Base-by-base conservation (phyloP, 2,888 invertebrate species). In the Philopedon plagiatum region DNA sequence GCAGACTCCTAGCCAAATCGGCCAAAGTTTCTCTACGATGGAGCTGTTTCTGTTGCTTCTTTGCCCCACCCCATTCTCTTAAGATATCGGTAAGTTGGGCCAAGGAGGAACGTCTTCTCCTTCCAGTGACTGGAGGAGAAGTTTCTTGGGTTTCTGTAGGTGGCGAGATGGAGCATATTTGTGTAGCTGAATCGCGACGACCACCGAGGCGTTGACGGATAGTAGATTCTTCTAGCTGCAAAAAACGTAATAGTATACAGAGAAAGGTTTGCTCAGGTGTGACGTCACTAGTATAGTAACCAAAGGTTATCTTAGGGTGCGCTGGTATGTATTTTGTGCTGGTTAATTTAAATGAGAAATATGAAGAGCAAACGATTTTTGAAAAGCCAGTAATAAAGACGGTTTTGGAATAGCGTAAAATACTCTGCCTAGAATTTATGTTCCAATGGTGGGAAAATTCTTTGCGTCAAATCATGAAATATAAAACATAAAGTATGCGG, bases 21-120 rank as follows among this genome's bases (percentile, higher is more conserved):
- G 95, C 96, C 64, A 96, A 87, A 1, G 96, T 96, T 85, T 96
- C 96, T 56, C 96, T 89, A 1, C 96, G 90, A 78, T 93, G 93
- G 19, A 95, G 87, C n/a, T 92, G 92, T 4, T 92, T 91, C 78
- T 90, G 88, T 75, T 85, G 85, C 58, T 89, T 86, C 81, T 85
- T 88, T 71, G 90, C 89, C 3, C 91, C 91, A 75, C 95, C 92
- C 95, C 95, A 95, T 87, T 95, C 95, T 65, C 94, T 89, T 54
- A 96, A 85, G 69, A 96, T 93, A 84, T 96, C 96, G 71, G 95
- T 95, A 73, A 96, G 88, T 85, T 96, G 96, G 13, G 96, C 96
- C 73, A 96, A 86, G 1, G 95, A 95, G 76, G 75, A 75, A 15
- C 75, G 71, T 23, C 75, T 57, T 29, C 80, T 65, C 44, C 95